Percentiles rank a stretch among this genome's conserved stretches.
Evolutionary conservation across 2,113 vertebrate genomes (phyloP).

Genomic region (Danio rerio): GRCz12tu NC_133185.1:22396001-22396500

Average conservation of each 20-base stretch:
- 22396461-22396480: no score
- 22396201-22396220: neutral
- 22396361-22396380: no score
- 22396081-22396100: slow-evolving; percentile 66
- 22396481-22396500: no score
- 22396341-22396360: no score
- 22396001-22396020: slow-evolving; percentile 65
- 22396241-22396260: neutral
- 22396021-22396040: slow-evolving; percentile 63
- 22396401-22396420: no score
- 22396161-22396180: neutral
- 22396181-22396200: neutral
- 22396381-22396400: no score
- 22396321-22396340: neutral
- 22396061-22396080: slow-evolving; percentile 65
- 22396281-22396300: neutral
- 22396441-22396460: no score
- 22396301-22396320: neutral
- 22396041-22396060: slow-evolving; percentile 73
- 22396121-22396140: slow-evolving; percentile 55
- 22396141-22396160: neutral
- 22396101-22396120: slow-evolving; percentile 66
- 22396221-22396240: neutral
- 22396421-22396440: no score
- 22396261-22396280: neutral